Percentiles rank a stretch among this genome's conserved stretches.
Evolutionary conservation across 2,888 invertebrate species (phyloP).

Genomic region (Barypeithes pellucidus): DNA sequence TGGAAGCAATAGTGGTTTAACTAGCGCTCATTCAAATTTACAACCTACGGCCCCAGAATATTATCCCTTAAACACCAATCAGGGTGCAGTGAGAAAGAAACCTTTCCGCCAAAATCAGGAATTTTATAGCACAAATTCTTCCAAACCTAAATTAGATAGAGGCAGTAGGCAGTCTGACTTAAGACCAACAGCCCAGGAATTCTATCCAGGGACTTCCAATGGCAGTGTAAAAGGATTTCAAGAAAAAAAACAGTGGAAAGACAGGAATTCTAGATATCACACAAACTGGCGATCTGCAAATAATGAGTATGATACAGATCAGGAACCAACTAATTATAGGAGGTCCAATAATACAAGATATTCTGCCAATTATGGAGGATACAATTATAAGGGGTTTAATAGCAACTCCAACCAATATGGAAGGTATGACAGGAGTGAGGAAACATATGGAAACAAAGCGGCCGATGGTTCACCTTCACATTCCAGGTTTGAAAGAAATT

Average conservation of each 20-base stretch:
- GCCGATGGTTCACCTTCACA: not conserved
- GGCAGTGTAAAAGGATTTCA: slow-evolving; percentile 45
- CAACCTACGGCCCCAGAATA: slow-evolving; percentile 44
- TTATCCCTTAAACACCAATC: slow-evolving; percentile 28
- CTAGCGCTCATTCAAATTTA: slow-evolving; percentile 27
- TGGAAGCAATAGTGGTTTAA: not conserved
- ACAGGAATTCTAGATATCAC: slow-evolving; percentile 16
- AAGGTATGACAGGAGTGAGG: slow-evolving; percentile 15
- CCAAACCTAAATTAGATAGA: not conserved
- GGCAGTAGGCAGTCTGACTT: slow-evolving; percentile 46
- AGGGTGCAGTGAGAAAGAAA: slow-evolving; percentile 38
- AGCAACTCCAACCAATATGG: slow-evolving; percentile 3
- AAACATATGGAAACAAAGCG: not conserved
- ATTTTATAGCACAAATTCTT: not conserved
- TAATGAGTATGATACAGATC: slow-evolving; percentile 12
- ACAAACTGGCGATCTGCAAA: slow-evolving; percentile 15
- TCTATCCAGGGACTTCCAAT: slow-evolving; percentile 51
- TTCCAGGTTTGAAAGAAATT: slow-evolving; percentile 15
- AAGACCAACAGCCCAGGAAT: slow-evolving; percentile 58
- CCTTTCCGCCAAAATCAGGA: slow-evolving; percentile 11
- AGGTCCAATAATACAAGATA: slow-evolving; percentile 1
- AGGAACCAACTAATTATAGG: slow-evolving; percentile 12
- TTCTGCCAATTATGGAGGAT: slow-evolving; percentile 2
- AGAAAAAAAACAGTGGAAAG: slow-evolving; percentile 33
- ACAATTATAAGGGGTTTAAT: slow-evolving; percentile 1